Base-by-base conservation (phyloP, 2,888 invertebrate species). In the Agonopterix subpropinquella region DNA sequence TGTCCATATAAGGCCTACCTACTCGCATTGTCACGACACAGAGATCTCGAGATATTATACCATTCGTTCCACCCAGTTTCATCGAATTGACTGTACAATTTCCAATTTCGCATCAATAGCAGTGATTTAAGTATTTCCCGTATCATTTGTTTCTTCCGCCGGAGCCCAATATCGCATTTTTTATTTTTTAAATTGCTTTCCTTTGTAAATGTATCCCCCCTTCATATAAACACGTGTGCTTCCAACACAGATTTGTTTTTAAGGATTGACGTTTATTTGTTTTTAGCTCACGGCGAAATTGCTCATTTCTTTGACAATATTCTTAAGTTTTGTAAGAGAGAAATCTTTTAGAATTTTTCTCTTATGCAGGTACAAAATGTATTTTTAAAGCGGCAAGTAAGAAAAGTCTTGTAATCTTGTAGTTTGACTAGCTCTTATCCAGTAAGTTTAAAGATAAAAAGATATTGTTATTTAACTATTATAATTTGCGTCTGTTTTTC, bases 181-280 rank as follows among this genome's bases (percentile, higher is more conserved):
- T 79, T 82, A 82, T 84, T 85, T 84, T 75, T 81, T 80, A 87
- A 88, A 88, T 87, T 84, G 83, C 85, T 86, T 85, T 81, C 67
- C 80, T 87, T 81, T 86, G 83, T 84, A 79, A 53, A 42, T 66
- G 59, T 58, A 67, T 64, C 74, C 36, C 78, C 78, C 77, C 76
- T 72, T 77, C 78, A 73, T 80, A 80, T 67, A 73, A 72, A 70
- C 77, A 78, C 77, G 75, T 78, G 77, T 73, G 78, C 47, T 62
- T 66, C 70, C 56, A 71, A 80, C 77, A 74, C 72, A 80, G 81
- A 87, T 85, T 84, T 80, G 81, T 87, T 85, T 84, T 85, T 82
- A 81, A 82, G 70, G 68, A 76, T 70, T 70, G 77, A 82, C 77
- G 71, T 83, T 84, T 87, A 86, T 87, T 81, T 80, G 79, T 78